Evolutionary conservation across 1,140 invertebrate genomes (phyloP).

Genomic region (roundworm (Caenorhabditis elegans)): WBcel235 BX284605.5:15791501-15792000

Average conservation of each 20-base stretch:
- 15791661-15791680: constrained; percentile 10
- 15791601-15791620: not conserved
- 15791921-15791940: not conserved
- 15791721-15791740: not conserved
- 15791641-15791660: no score
- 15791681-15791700: not conserved
- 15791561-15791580: not conserved
- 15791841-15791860: no score
- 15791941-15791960: not conserved
- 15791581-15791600: no score
- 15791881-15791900: no score
- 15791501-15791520: not conserved
- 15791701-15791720: not conserved
- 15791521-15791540: constrained; percentile 31
- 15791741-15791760: not conserved
- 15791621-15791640: no score
- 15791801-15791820: no score
- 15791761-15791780: not conserved
- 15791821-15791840: no score
- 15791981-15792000: not conserved
- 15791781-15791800: not conserved
- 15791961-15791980: not conserved
- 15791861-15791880: not conserved
- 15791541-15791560: not conserved
- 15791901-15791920: not conserved